A percentile compares a stretch with the other conserved stretches of the same genome.
Evolutionary conservation across 2,797 vertebrate genomes (phyloP).

Genomic region (Toxotes lorentzi): DNA sequence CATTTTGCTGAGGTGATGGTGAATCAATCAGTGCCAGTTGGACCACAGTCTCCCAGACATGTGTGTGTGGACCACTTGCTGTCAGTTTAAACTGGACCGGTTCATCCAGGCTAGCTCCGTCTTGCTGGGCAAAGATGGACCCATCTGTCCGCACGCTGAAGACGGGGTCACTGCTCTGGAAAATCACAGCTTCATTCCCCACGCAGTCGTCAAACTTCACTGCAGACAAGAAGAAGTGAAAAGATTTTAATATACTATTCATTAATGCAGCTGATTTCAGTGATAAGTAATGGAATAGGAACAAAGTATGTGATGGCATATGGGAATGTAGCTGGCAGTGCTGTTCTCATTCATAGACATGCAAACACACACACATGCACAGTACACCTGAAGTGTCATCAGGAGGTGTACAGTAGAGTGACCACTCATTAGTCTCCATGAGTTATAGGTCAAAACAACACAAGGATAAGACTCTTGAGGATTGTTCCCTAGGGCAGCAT

Average conservation of each 20-base stretch:
- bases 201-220: conserved; percentile 93
- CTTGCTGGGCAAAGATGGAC: conserved; percentile 86
- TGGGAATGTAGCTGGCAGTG: not conserved
- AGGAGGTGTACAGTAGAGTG: not conserved
- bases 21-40: conserved; percentile 86
- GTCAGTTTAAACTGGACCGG: conserved; percentile 90
- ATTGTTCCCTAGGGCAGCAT: conserved; percentile 16
- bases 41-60: conserved; percentile 88
- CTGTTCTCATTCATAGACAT: not conserved
- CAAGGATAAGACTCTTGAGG: conserved; percentile 12
- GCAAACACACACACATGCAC: not conserved
- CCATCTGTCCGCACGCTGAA: conserved; percentile 90
- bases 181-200: conserved; percentile 84
- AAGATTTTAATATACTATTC: conserved; percentile 17
- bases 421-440: conserved; percentile 31
- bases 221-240: conserved; percentile 75
- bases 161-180: conserved; percentile 89
- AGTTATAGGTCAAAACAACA: conserved; percentile 40
- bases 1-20: conserved; percentile 64
- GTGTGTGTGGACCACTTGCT: conserved; percentile 81
- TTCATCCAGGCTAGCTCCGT: conserved; percentile 82
- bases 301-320: not conserved
- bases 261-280: conserved; percentile 1
- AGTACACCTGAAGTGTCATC: not conserved
- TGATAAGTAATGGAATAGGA: conserved; percentile 7